A percentile compares a stretch with the other conserved stretches of the same genome.
Evolutionary conservation across 2,888 invertebrate species (phyloP).

Genomic region (Tipula vernalis): DNA sequence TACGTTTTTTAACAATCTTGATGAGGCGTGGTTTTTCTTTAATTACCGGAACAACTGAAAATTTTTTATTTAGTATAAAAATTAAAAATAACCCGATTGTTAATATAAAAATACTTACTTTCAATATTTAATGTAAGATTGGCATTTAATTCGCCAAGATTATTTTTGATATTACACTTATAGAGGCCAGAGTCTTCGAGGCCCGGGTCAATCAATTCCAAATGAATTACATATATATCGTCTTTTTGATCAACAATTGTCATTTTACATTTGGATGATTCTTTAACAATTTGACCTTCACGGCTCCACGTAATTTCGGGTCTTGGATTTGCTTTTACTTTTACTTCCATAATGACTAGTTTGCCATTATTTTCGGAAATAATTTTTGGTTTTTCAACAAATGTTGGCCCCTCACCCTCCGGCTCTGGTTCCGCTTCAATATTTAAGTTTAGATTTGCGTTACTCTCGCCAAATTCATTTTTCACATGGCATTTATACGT

Average conservation of each 20-base stretch:
- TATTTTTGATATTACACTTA: constrained; percentile 95
- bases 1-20: constrained; percentile 82
- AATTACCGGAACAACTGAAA: constrained; percentile 76
- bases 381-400: constrained; percentile 81
- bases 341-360: constrained; percentile 77
- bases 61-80: background rate
- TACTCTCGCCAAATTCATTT: constrained; percentile 93
- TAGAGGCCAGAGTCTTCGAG: constrained; percentile 94
- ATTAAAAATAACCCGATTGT: constrained; percentile 4
- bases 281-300: constrained; percentile 64
- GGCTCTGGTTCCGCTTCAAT: constrained; percentile 94
- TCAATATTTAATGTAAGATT: constrained; percentile 96
- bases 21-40: constrained; percentile 86
- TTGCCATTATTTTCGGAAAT: constrained; percentile 74
- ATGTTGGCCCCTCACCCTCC: constrained; percentile 87
- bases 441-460: constrained; percentile 91
- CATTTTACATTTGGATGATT: constrained; percentile 70
- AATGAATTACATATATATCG: constrained; percentile 73
- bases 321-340: constrained; percentile 68
- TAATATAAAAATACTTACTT: constrained; percentile 49
- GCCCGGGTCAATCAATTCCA: constrained; percentile 82
- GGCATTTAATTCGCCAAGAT: constrained; percentile 91
- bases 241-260: constrained; percentile 59
- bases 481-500: constrained; percentile 88
- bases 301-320: constrained; percentile 75